Evolutionary conservation across 2,888 invertebrate genomes (phyloP).

Genomic region (Phyllotreta cruciferae): DNA sequence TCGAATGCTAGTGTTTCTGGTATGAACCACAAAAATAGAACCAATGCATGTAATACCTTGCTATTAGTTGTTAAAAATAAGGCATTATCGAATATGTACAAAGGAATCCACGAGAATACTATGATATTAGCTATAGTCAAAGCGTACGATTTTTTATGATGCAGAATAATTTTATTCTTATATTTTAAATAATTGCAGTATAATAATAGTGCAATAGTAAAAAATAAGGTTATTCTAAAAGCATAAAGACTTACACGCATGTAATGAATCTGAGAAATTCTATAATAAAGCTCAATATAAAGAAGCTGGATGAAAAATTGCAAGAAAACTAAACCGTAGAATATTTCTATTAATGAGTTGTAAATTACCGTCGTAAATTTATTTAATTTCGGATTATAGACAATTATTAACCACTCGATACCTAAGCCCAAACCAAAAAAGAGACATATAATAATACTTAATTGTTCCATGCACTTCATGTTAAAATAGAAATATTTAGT

Average conservation of each 20-base stretch:
- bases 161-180: conserved; percentile 1
- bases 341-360: conserved; percentile 18
- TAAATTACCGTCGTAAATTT: conserved; percentile 8
- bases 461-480: conserved; percentile 24
- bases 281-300: too few relatives aligned
- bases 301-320: conserved; percentile 5
- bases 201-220: neutral
- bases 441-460: conserved; percentile 25
- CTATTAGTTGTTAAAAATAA: conserved; percentile 12
- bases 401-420: conserved; percentile 33
- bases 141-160: conserved; percentile 16
- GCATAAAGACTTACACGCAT: neutral
- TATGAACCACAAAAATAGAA: conserved; percentile 27
- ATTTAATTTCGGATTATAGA: conserved; percentile 10
- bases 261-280: too few relatives aligned
- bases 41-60: conserved; percentile 12
- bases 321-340: conserved; percentile 21
- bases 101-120: conserved; percentile 36
- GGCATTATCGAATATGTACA: conserved; percentile 33
- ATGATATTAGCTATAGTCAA: conserved; percentile 33
- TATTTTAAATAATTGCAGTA: conserved; percentile 21
- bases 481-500: conserved; percentile 1
- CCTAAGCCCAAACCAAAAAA: conserved; percentile 26
- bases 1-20: conserved; percentile 35
- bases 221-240: neutral